These are phyloP conservation scores for Xenotilapia caudafasciata DNA, from an alignment of 2,113 vertebrate genomes.

Conservation along the genomic window DNA sequence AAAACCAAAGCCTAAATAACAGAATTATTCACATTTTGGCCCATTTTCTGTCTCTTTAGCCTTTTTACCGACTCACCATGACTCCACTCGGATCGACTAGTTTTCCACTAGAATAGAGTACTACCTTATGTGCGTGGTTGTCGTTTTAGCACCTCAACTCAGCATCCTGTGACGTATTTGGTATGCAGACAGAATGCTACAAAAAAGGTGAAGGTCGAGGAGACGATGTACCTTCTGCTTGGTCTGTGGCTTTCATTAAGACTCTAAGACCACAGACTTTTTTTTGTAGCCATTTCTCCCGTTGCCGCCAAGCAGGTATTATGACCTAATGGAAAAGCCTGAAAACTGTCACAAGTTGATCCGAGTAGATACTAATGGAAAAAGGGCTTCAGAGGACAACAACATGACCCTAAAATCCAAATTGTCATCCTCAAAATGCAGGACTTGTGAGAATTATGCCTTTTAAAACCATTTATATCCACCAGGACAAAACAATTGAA, in stretches of 20 bases:
- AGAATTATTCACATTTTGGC: not conserved
- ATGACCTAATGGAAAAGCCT: not conserved
- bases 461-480: not conserved
- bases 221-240: not conserved
- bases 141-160: not conserved
- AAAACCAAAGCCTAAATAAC: not conserved
- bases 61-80: not conserved
- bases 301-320: not conserved
- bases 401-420: not conserved
- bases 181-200: not conserved
- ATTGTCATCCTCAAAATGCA: not conserved
- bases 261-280: not conserved
- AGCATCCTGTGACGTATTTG: not conserved
- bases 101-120: not conserved
- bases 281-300: not conserved
- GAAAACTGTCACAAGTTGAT: not conserved
- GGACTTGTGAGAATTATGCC: not conserved
- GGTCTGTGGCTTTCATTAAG: not conserved
- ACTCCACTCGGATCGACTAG: not conserved
- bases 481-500: not conserved
- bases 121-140: not conserved
- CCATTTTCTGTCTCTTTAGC: not conserved
- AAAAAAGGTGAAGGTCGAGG: not conserved
- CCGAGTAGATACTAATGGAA: not conserved
- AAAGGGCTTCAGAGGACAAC: not conserved